Percentiles rank a stretch among this genome's conserved stretches.
phyloP scores from a whole-genome alignment of 2,797 vertebrate species.

The Muscicapa striata region DNA sequence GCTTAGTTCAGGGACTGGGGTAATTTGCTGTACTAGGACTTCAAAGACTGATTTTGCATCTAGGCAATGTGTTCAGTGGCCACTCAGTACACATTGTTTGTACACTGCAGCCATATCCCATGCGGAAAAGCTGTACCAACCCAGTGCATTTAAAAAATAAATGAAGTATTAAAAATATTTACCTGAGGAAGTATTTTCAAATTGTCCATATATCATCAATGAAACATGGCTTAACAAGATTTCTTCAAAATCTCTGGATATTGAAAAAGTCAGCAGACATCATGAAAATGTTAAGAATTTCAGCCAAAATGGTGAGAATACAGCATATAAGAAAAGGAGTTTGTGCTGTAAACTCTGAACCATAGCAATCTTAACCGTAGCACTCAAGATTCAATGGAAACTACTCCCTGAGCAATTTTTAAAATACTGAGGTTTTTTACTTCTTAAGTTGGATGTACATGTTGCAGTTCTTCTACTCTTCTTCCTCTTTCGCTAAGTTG shows the following conservation, averaged over 20 bases:
- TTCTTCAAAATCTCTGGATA: neutral
- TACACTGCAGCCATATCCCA: neutral
- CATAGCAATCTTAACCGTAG: neutral
- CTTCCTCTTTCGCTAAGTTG: neutral
- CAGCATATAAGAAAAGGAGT: neutral
- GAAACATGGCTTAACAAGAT: neutral
- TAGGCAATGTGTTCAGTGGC: accelerated
- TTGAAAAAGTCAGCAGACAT: neutral
- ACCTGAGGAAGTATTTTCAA: neutral
- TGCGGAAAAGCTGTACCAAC: neutral
- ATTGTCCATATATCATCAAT: neutral
- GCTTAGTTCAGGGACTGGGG: neutral
- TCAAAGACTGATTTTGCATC: neutral
- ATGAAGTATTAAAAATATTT: neutral
- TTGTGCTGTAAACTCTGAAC: neutral
- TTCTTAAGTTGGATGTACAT: neutral
- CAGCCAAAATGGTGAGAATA: neutral
- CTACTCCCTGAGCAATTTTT: neutral
- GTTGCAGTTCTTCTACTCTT: neutral
- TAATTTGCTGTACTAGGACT: neutral
- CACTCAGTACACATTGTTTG: neutral
- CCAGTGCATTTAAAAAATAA: neutral
- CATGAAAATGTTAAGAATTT: neutral
- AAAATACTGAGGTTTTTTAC: neutral
- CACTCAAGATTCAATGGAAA: neutral